A percentile compares a stretch with the other conserved stretches of the same genome.
phyloP scores from a whole-genome alignment of 2,888 invertebrate species.

The Onchidella celtica region DNA sequence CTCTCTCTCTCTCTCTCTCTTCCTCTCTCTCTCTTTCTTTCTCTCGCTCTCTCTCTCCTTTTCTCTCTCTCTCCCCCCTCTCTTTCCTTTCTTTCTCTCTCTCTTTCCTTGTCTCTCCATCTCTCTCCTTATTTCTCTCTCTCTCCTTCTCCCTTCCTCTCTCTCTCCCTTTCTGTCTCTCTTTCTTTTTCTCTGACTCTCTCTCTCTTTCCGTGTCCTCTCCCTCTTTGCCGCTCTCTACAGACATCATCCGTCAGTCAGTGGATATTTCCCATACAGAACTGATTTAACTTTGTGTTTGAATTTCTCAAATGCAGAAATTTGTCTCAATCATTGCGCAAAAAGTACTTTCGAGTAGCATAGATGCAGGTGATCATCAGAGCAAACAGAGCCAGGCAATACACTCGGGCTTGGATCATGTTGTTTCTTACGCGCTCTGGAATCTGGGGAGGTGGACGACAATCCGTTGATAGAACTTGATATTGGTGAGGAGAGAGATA shows the following conservation, averaged over 20 bases:
- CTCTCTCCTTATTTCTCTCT: not conserved
- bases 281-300: too few species aligned
- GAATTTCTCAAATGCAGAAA: not conserved
- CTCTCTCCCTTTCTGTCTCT: not conserved
- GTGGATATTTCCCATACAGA: too few species aligned
- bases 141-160: not conserved
- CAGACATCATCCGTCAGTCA: too few species aligned
- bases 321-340: too few species aligned
- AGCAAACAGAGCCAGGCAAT: too few species aligned
- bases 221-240: not conserved
- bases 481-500: too few species aligned
- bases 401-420: too few species aligned
- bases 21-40: not conserved
- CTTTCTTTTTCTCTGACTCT: not conserved
- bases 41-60: not conserved
- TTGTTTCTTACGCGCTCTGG: too few species aligned
- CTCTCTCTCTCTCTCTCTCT: not conserved
- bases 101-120: not conserved
- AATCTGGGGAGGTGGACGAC: too few species aligned
- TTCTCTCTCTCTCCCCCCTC: not conserved
- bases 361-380: too few species aligned
- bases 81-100: not conserved
- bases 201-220: not conserved
- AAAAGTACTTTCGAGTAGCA: too few species aligned
- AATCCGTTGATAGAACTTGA: too few species aligned